Evolutionary conservation across 2,113 vertebrate genomes (phyloP), one percentile per base, ranked within the genome.

Genomic region (Amblyopsis rosae): DNA sequence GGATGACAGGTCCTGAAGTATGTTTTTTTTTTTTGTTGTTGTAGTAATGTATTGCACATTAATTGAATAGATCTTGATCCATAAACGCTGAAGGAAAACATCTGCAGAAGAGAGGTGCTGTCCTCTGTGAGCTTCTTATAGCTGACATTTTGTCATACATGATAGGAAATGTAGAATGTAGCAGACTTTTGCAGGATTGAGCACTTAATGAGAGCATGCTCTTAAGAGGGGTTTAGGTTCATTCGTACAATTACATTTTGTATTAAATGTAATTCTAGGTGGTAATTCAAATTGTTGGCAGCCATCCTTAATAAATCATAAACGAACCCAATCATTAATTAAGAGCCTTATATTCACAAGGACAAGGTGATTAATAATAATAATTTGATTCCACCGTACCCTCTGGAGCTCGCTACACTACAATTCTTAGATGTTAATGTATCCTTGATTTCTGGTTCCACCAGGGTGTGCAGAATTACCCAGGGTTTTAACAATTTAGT

Each of bases 341-440:
- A 82, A 68, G 50, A 61, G 65, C 71, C 54, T 80, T 69, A 85
- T 87, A 57, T 71, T 67, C 63, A 61, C 77, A 63, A 72, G 48
- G 64, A 69, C 81, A 82, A 59, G 53, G 62, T 71, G 78, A 88
- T 90, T 85, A 89, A 87, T 87, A 75, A 77, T 77, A 78, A 84
- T 86, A 75, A 79, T 88, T 84, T 68, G 63, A 65, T 76, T 83
- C 72, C 71, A 9, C 66, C 45, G 47, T 73, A 82, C 83, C 84
- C 84, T 84, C 83, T 84, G 82, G 79, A 81, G 73, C 57, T 65
- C 67, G 66, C 65, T 75, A 73, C 79, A 76, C 76, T 73, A 73
- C 76, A 73, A 74, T 62, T 75, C 67, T 78, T 78, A 69, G 69
- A 65, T 81, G 59, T 59, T 60, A 76, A 85, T 86, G 84, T 82